Evolutionary conservation across 2,797 vertebrate genomes (phyloP).

Genomic region (Austrolebias charrua): DNA sequence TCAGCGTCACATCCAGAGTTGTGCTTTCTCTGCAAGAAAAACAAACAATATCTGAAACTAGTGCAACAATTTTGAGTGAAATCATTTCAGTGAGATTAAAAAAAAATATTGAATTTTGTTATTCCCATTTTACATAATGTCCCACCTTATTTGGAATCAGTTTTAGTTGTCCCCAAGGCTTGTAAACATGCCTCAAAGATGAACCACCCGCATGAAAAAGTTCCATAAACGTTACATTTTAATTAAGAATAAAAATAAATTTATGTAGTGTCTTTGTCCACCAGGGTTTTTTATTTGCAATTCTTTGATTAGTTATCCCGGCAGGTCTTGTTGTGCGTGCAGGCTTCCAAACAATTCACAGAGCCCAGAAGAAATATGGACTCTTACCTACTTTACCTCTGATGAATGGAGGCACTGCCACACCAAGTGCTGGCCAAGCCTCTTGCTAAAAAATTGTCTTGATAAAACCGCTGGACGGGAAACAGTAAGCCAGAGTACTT

Average conservation of each 20-base stretch:
- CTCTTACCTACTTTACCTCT: constrained; percentile 69
- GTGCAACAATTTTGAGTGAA: no score
- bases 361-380: constrained; percentile 46
- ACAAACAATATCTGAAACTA: no score
- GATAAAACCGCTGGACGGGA: constrained; percentile 65
- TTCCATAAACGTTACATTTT: neutral
- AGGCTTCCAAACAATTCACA: constrained; percentile 35
- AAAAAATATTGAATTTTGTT: no score
- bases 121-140: no score
- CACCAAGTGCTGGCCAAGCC: constrained; percentile 51
- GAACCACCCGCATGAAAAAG: constrained; percentile 1
- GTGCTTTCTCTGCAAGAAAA: no score
- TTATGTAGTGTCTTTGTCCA: constrained; percentile 2
- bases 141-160: no score
- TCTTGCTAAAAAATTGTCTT: constrained; percentile 64
- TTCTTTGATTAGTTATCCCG: constrained; percentile 55
- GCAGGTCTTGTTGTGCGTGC: constrained; percentile 31
- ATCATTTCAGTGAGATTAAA: no score
- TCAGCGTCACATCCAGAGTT: no score
- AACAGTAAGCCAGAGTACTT: constrained; percentile 57
- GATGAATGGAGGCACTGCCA: constrained; percentile 67
- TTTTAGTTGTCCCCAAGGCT: constrained; percentile 7
- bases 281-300: constrained; percentile 32
- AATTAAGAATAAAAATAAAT: constrained; percentile 11
- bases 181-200: constrained; percentile 13